A percentile compares a stretch with the other conserved stretches of the same genome.
Evolutionary conservation across 2,797 vertebrate species (phyloP).

Genomic region (Iguana delicatissima): DNA sequence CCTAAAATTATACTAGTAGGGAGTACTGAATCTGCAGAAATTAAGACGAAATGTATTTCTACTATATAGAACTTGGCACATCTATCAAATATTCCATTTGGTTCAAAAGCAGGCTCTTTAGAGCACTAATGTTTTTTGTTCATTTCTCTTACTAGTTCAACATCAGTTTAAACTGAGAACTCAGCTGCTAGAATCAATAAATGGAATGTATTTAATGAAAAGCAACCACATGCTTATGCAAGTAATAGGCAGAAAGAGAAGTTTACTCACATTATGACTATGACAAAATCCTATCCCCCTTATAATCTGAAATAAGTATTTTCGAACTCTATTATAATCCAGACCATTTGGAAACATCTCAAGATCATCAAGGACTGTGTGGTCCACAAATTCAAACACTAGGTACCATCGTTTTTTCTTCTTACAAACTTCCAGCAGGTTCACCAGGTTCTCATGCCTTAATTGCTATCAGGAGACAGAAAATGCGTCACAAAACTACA

Average conservation of each 20-base stretch:
- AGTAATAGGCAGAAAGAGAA: background rate
- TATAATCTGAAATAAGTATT: conserved; percentile 89
- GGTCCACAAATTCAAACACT: conserved; percentile 94
- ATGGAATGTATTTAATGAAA: background rate
- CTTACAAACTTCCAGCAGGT: conserved; percentile 90
- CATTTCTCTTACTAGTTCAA: background rate
- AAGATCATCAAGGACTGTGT: conserved; percentile 89
- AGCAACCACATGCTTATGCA: background rate
- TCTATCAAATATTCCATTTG: background rate
- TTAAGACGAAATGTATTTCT: background rate
- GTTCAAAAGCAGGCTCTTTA: background rate
- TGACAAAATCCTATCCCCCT: conserved; percentile 90
- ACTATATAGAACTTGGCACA: background rate
- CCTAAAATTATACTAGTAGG: background rate
- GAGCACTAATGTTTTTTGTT: background rate
- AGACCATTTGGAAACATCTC: conserved; percentile 85
- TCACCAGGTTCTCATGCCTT: conserved; percentile 92
- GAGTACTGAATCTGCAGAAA: background rate
- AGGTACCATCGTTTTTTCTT: conserved; percentile 90
- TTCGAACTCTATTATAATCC: conserved; percentile 80
- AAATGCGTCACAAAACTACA: conserved; percentile 44
- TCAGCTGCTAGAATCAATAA: background rate
- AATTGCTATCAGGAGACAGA: conserved; percentile 83
- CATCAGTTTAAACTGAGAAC: background rate
- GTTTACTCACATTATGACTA: conserved; percentile 86